Evolutionary conservation across 2,888 invertebrate genomes (phyloP).

Genomic region (Bibio marci): DNA sequence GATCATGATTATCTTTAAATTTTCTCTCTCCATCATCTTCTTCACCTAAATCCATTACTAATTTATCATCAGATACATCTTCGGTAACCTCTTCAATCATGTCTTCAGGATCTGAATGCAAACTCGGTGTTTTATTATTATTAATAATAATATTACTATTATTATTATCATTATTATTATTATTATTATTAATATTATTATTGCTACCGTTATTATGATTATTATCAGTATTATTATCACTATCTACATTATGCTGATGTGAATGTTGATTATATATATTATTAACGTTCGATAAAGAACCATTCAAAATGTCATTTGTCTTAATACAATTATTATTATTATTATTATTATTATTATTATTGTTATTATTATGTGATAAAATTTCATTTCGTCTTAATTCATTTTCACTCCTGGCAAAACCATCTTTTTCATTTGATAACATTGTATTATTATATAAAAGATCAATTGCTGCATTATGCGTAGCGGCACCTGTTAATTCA

Average conservation of each 20-base stretch:
- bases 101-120: conserved; percentile 37
- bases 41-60: conserved; percentile 52
- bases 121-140: conserved; percentile 8
- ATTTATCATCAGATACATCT: conserved; percentile 39
- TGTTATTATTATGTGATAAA: too few relatives aligned
- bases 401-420: too few relatives aligned
- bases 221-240: conserved; percentile 6
- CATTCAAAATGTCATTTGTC: background rate
- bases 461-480: conserved; percentile 8
- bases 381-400: too few relatives aligned
- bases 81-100: conserved; percentile 43
- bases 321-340: too few relatives aligned
- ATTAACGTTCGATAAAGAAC: too few relatives aligned
- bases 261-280: too few relatives aligned
- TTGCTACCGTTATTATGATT: conserved; percentile 7
- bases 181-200: background rate
- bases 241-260: too few relatives aligned
- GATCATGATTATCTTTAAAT: too few relatives aligned
- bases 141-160: background rate
- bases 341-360: too few relatives aligned
- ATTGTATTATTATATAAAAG: background rate
- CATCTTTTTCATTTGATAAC: too few relatives aligned
- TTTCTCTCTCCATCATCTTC: conserved; percentile 29
- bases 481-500: conserved; percentile 24
- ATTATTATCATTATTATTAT: too few relatives aligned